Conservation (phyloP, 1,140 invertebrate genomes). For the Drosophila teissieri region DNA sequence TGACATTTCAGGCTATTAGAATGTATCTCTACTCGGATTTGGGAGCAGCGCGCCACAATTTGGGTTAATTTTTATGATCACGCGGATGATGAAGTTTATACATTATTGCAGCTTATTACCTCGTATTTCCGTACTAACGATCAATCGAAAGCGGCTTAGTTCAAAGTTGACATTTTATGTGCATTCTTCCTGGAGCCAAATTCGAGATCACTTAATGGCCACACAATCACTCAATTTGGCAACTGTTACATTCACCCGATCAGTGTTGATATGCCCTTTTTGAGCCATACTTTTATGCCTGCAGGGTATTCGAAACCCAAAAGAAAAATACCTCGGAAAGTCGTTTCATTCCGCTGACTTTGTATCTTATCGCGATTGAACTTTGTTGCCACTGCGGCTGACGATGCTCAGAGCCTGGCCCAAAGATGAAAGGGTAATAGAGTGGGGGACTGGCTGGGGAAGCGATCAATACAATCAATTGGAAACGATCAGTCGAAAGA, state of each 20-base stretch:
- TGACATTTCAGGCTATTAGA: background rate
- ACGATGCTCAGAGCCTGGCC: slow-evolving; percentile 24
- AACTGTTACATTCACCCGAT: slow-evolving; percentile 61
- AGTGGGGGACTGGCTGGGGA: slow-evolving; percentile 9
- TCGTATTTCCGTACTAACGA: background rate
- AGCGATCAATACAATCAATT: slow-evolving; percentile 63
- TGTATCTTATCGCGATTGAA: slow-evolving; percentile 73
- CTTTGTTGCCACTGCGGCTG: slow-evolving; percentile 71
- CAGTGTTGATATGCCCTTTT: slow-evolving; percentile 63
- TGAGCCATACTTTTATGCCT: slow-evolving; percentile 41
- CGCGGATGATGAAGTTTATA: background rate
- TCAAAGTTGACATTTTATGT: slow-evolving; percentile 42
- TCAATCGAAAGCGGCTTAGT: background rate
- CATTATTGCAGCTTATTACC: background rate
- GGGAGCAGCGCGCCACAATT: background rate
- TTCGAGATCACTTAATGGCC: slow-evolving; percentile 30
- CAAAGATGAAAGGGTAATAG: slow-evolving; percentile 21
- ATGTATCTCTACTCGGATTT: background rate
- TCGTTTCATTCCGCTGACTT: slow-evolving; percentile 51
- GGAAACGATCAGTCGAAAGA: slow-evolving; percentile 57
- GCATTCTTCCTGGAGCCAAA: slow-evolving; percentile 32
- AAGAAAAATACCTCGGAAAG: slow-evolving; percentile 31
- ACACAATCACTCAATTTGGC: slow-evolving; percentile 36
- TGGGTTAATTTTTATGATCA: background rate
- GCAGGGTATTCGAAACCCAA: slow-evolving; percentile 57